phyloP scores from a whole-genome alignment of 2,797 vertebrate species.

The Cheirogaleus major region DNA sequence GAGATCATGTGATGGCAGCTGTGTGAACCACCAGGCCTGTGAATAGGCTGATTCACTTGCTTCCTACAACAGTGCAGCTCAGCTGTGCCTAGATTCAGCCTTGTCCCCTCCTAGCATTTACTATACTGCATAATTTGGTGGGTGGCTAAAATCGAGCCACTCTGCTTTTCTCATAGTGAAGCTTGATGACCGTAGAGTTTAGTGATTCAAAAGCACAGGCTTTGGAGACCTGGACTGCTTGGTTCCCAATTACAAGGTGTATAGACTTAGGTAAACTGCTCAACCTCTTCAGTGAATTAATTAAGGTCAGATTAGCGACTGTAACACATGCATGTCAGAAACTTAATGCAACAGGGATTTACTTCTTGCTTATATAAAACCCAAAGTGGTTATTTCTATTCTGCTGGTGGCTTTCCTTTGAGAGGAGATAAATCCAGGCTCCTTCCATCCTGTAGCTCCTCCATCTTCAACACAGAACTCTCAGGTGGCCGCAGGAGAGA shows the following conservation, averaged over 20 bases:
- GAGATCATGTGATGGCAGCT: not conserved
- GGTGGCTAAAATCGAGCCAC: not conserved
- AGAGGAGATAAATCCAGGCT: not conserved
- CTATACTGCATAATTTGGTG: slow-evolving; percentile 49
- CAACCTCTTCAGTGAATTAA: not conserved
- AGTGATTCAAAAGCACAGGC: not conserved
- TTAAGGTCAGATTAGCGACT: not conserved
- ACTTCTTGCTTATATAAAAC: not conserved
- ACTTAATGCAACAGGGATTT: not conserved
- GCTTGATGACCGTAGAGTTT: not conserved
- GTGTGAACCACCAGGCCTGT: not conserved
- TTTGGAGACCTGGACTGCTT: not conserved
- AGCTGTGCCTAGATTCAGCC: not conserved
- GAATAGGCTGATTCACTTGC: not conserved
- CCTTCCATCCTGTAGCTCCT: not conserved
- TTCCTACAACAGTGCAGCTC: slow-evolving; percentile 1
- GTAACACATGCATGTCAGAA: not conserved
- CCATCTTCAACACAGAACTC: not conserved
- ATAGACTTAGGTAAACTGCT: not conserved
- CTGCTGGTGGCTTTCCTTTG: not conserved
- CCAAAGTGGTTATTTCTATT: not conserved
- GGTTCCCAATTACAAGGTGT: not conserved
- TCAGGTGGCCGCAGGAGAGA: not conserved
- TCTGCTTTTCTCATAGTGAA: not conserved
- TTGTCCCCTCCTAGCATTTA: slow-evolving; percentile 30